Evolutionary conservation across 2,797 vertebrate genomes (phyloP), one percentile per base, ranked within the genome.

Genomic region (Myotis daubentonii): DNA sequence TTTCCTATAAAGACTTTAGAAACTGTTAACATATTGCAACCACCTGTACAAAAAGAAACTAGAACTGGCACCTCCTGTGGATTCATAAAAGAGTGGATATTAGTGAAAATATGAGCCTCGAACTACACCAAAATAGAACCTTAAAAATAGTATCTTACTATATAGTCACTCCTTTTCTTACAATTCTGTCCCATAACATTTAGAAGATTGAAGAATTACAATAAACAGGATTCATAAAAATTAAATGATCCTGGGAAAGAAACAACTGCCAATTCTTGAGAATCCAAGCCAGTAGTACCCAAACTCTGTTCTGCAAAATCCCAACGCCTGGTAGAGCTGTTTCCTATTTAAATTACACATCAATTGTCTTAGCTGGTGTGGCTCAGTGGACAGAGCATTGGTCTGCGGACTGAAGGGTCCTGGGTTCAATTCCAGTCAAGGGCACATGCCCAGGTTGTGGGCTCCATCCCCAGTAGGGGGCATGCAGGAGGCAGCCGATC

Each of bases 291-390:
- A 84, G 36, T 2, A 70, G 51, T 60, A 62, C 49, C 11, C 36
- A 65, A 85, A 89, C 22, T 65, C 82, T 66, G 57, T 62, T 87
- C 44, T 83, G 81, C 41, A 95, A 88, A 75, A 71, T 71, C 13
- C 41, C 41, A 80, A 38, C 49, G 6, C 36, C 33, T 65, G 41
- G 17, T 22, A 91, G 44, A 87, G 22, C 33, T 93, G 23, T 51
- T 87, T 84, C 15, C 36, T 76, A 62, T 62, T 62, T 30, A 30
- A 62, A 62, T 28, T 62, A 62, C 13, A 30, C 13, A 62, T 62
- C 60, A 62, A 62, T 12, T 28, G 57, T 23, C 57, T 3, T 60
- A 60, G 23, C 57, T 60, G 57, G 23, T 60, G 25, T 60, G 57
- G 57, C 57, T 60, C 57, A 60, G 25, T 60, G 57, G 57, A 60